Percentiles rank a stretch among this genome's conserved stretches.
phyloP scores from a whole-genome alignment of 1,140 invertebrate genomes.

The Portunus trituberculatus region DNA sequence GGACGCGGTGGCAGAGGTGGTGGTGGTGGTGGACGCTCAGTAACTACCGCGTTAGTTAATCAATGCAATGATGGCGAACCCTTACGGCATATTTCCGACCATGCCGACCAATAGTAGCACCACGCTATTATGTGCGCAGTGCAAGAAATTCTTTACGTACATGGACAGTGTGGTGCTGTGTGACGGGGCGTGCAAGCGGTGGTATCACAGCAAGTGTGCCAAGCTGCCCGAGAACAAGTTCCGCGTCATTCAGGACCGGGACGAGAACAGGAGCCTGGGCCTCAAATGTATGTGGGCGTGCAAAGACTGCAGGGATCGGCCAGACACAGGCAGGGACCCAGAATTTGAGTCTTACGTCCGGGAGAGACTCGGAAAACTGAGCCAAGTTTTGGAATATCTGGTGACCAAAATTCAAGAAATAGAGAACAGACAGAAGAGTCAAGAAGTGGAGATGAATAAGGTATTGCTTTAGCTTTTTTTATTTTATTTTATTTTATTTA shows the following conservation, averaged over 20 bases:
- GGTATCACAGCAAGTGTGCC: constrained; percentile 71
- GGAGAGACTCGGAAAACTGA: constrained; percentile 62
- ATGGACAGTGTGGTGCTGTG: constrained; percentile 74
- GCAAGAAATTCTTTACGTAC: constrained; percentile 72
- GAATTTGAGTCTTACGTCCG: constrained; percentile 72
- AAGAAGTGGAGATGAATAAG: constrained; percentile 69
- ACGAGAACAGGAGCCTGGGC: constrained; percentile 65
- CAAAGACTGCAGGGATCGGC: constrained; percentile 66
- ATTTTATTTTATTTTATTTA: not conserved
- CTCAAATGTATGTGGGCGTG: constrained; percentile 67
- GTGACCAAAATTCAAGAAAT: constrained; percentile 71
- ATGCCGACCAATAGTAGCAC: constrained; percentile 67
- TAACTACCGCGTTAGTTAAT: constrained; percentile 62
- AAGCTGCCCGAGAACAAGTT: constrained; percentile 72
- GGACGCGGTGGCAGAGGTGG: not conserved
- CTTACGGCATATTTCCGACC: constrained; percentile 70
- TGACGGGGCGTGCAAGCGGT: constrained; percentile 66
- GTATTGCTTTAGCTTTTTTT: constrained; percentile 27
- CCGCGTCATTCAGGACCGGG: constrained; percentile 70
- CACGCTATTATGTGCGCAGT: constrained; percentile 69
- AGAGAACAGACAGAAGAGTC: constrained; percentile 68
- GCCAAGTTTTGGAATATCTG: constrained; percentile 66
- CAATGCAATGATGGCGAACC: constrained; percentile 75
- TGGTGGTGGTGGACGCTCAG: constrained; percentile 42
- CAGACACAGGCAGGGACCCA: constrained; percentile 55